phyloP scores from a whole-genome alignment of 2,797 vertebrate genomes.

The Gymnopithys bicolor region DNA sequence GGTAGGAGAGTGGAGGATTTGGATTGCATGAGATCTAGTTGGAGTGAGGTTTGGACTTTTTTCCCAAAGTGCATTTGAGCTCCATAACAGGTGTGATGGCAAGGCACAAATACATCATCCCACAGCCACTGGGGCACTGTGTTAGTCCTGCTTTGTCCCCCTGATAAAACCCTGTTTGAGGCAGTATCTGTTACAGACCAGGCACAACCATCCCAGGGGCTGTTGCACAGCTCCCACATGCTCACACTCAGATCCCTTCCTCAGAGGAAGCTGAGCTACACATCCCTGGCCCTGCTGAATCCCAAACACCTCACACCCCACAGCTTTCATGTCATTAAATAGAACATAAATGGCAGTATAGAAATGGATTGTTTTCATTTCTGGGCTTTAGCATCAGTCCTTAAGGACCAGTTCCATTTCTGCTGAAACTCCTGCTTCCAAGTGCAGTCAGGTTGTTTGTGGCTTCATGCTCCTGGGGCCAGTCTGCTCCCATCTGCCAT shows the following conservation, averaged over 20 bases:
- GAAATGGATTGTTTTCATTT: not conserved
- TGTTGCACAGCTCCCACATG: not conserved
- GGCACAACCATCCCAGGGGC: not conserved
- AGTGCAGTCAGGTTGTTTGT: not conserved
- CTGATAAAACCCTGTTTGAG: not conserved
- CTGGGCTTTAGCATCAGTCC: not conserved
- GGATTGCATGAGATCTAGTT: conserved; percentile 35
- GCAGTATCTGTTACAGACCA: not conserved
- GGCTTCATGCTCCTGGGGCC: not conserved
- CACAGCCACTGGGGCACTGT: not conserved
- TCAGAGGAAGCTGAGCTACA: not conserved
- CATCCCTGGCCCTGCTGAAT: not conserved
- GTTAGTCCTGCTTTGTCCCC: not conserved
- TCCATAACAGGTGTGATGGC: conserved; percentile 65
- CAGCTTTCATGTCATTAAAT: not conserved
- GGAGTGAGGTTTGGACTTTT: conserved; percentile 25
- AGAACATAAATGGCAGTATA: not conserved
- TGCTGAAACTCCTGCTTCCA: not conserved
- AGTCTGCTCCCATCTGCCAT: not conserved
- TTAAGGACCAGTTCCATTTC: not conserved
- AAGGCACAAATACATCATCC: conserved; percentile 41
- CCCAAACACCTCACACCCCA: not conserved
- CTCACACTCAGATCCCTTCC: not conserved
- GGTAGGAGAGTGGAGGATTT: conserved; percentile 55
- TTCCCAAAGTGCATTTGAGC: conserved; percentile 39